Conservation (phyloP, 2,888 invertebrate genomes). For the Chorisops tibialis region DNA sequence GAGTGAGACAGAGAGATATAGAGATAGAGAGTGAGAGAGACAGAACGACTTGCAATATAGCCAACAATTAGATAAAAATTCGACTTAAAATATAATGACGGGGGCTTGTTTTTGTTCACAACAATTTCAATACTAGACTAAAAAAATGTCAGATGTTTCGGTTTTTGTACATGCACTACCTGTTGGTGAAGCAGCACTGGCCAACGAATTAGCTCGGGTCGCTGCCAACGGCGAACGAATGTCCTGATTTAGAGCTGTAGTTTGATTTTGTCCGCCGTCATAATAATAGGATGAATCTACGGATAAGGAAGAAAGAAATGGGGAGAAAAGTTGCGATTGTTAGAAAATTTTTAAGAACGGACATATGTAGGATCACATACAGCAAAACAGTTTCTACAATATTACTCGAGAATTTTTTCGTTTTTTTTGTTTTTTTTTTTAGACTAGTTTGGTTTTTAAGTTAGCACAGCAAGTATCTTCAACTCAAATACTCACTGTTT, state of each 20-base stretch:
- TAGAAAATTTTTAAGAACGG: too few species aligned
- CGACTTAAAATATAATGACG: too few species aligned
- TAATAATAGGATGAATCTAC: constrained; percentile 66
- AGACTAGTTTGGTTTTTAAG: background rate
- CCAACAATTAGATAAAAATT: too few species aligned
- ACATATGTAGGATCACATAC: too few species aligned
- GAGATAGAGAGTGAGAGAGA: too few species aligned
- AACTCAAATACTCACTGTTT: constrained; percentile 59
- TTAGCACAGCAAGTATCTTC: constrained; percentile 40
- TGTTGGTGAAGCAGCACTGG: constrained; percentile 68
- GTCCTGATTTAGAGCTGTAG: constrained; percentile 55
- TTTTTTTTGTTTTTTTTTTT: background rate
- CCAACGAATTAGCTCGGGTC: constrained; percentile 66
- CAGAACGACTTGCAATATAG: too few species aligned
- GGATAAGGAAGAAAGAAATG: background rate
- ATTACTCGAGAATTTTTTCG: background rate
- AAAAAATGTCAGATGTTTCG: constrained; percentile 53
- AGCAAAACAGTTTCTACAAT: too few species aligned
- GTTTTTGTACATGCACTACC: constrained; percentile 68
- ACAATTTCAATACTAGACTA: constrained; percentile 42
- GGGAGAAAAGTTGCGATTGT: background rate
- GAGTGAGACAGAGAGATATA: too few species aligned
- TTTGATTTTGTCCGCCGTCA: constrained; percentile 55
- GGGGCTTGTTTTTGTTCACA: too few species aligned
- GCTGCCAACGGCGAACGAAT: constrained; percentile 68